Evolutionary conservation across 2,888 invertebrate genomes (phyloP).

Genomic region (Argyra leucocephala): DNA sequence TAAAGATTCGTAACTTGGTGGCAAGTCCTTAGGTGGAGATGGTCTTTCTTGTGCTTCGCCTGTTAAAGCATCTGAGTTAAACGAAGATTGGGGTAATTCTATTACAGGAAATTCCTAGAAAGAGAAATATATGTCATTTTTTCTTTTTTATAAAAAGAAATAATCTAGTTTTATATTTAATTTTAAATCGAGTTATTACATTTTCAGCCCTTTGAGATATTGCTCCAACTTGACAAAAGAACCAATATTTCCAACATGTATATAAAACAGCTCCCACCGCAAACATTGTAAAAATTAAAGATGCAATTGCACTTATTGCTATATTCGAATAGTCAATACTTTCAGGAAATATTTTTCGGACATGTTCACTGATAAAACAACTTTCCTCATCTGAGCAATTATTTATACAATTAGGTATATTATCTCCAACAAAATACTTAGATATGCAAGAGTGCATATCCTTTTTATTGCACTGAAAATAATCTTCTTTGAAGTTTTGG

Average conservation of each 20-base stretch:
- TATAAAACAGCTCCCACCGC: slow-evolving; percentile 40
- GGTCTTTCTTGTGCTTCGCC: slow-evolving; percentile 28
- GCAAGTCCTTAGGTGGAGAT: slow-evolving; percentile 38
- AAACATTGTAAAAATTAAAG: slow-evolving; percentile 40
- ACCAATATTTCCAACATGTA: slow-evolving; percentile 43
- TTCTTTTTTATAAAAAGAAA: neutral
- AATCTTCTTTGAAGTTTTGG: slow-evolving; percentile 26
- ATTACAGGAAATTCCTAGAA: slow-evolving; percentile 34
- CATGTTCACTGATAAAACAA: neutral
- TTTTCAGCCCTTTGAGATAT: neutral
- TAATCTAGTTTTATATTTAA: neutral
- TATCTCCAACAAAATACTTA: slow-evolving; percentile 37
- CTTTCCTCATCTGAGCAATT: slow-evolving; percentile 27
- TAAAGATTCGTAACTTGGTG: slow-evolving; percentile 40
- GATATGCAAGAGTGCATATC: slow-evolving; percentile 38
- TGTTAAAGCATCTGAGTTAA: slow-evolving; percentile 24
- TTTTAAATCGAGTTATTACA: no score
- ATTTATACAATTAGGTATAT: slow-evolving; percentile 37
- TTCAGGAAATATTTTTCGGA: neutral
- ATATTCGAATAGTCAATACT: slow-evolving; percentile 35
- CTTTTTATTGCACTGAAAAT: slow-evolving; percentile 33
- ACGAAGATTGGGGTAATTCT: slow-evolving; percentile 32
- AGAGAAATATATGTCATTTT: no score
- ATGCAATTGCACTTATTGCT: slow-evolving; percentile 39
- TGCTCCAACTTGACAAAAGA: slow-evolving; percentile 16